Conservation (phyloP, 2,888 invertebrate genomes). For the Lottia scabra region DNA sequence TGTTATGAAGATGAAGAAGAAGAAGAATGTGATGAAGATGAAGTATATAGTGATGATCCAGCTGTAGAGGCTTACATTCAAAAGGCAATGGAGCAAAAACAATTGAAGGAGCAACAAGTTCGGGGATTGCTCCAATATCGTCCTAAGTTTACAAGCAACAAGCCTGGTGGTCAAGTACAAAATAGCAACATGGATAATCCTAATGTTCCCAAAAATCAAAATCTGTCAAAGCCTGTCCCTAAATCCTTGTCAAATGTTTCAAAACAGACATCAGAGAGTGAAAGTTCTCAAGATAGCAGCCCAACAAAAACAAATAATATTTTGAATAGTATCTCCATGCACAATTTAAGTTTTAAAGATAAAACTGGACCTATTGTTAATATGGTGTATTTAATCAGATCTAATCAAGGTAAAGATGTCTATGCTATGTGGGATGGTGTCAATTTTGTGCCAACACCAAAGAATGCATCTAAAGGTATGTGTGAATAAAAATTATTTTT, state of each 20-base stretch:
- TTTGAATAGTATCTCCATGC: not conserved
- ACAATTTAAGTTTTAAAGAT: not conserved
- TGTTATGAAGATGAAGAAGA: not conserved
- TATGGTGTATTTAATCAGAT: conserved; percentile 13
- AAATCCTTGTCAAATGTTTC: not conserved
- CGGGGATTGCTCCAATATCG: not conserved
- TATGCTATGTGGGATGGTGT: conserved; percentile 11
- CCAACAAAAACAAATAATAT: not conserved
- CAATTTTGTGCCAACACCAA: conserved; percentile 5
- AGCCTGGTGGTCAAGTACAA: not conserved
- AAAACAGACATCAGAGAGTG: not conserved
- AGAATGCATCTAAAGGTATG: not conserved
- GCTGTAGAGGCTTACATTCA: not conserved
- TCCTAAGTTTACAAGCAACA: not conserved
- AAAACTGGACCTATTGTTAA: not conserved
- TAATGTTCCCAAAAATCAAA: not conserved
- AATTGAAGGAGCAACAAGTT: not conserved
- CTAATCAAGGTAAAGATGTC: conserved; percentile 4
- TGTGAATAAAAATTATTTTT: no score
- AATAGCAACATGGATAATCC: not conserved
- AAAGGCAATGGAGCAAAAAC: not conserved
- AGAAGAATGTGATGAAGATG: not conserved
- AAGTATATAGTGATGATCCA: not conserved
- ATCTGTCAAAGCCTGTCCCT: not conserved
- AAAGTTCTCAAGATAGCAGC: not conserved